A percentile compares a stretch with the other conserved stretches of the same genome.
Conservation (phyloP, 2,888 invertebrate genomes). For the Autographa gamma region DNA sequence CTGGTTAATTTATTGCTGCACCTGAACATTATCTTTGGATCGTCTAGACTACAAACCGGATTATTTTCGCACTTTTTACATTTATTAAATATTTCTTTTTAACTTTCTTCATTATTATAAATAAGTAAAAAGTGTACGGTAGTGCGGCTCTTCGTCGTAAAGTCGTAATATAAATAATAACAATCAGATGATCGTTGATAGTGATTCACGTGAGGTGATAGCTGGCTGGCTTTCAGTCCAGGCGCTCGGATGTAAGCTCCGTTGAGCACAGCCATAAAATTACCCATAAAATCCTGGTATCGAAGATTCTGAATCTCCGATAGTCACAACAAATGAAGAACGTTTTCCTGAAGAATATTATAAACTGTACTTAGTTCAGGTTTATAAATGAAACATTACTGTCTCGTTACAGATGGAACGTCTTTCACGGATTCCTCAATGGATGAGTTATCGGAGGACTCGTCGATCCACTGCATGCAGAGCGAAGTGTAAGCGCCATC, state of each 20-base stretch:
- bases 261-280: constrained; percentile 11
- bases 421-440: constrained; percentile 93
- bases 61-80: constrained; percentile 9
- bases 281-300: constrained; percentile 9
- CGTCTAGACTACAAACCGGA: constrained; percentile 2
- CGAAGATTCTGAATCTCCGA: neutral
- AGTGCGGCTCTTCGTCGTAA: neutral
- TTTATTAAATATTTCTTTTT: neutral
- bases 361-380: neutral
- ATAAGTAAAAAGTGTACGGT: constrained; percentile 1
- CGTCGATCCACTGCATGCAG: constrained; percentile 95
- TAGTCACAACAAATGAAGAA: neutral
- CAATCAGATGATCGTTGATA: constrained; percentile 11
- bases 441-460: constrained; percentile 96
- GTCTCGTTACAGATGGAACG: constrained; percentile 79
- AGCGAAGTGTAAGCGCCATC: constrained; percentile 89
- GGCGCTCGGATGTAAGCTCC: constrained; percentile 14
- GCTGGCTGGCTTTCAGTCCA: constrained; percentile 3
- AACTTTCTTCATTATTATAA: constrained; percentile 2
- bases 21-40: neutral
- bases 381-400: neutral
- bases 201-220: constrained; percentile 13
- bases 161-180: constrained; percentile 9
- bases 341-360: neutral
- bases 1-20: neutral